Evolutionary conservation across 2,113 vertebrate genomes (phyloP).

Genomic region (Progne subis): DNA sequence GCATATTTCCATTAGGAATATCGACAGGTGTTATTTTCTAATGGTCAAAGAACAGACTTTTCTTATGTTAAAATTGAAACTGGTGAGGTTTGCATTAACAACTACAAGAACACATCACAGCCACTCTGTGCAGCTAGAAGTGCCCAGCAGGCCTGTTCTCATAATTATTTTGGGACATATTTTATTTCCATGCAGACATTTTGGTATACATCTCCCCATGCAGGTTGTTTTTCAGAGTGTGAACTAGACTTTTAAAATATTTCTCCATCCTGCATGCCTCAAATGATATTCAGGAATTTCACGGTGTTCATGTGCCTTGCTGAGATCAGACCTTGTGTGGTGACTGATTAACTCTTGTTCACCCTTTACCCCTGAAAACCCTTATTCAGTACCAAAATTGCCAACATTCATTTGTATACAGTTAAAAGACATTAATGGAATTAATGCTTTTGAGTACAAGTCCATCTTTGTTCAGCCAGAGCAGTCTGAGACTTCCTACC

Average conservation of each 20-base stretch:
- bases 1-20: neutral
- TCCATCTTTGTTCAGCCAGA: neutral
- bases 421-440: neutral
- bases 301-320: fast-evolving
- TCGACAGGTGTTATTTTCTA: neutral
- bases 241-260: neutral
- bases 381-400: neutral
- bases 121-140: neutral
- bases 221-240: neutral
- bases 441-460: neutral
- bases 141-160: neutral
- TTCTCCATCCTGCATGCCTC: neutral
- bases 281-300: neutral
- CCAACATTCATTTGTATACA: neutral
- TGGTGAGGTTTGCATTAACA: neutral
- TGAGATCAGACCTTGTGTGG: neutral
- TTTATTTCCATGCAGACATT: neutral
- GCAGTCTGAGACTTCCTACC: neutral
- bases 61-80: neutral
- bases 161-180: neutral
- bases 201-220: neutral
- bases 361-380: neutral
- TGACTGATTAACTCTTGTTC: neutral
- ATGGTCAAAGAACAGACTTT: neutral
- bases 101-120: neutral